Conservation (phyloP, 2,797 vertebrate species). For the Peromyscus eremicus region DNA sequence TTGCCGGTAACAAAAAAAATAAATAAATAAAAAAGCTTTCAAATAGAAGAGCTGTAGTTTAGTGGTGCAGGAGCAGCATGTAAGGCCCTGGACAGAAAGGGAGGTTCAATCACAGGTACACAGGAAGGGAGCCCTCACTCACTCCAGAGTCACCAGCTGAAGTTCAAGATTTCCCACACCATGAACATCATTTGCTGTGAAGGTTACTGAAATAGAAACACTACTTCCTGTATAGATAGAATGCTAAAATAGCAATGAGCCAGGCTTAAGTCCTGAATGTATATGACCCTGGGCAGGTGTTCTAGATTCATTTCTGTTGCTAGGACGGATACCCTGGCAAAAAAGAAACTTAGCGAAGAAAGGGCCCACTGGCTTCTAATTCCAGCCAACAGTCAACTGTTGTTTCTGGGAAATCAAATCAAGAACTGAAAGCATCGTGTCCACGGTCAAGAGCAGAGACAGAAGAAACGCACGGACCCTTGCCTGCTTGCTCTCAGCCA, state of each 20-base stretch:
- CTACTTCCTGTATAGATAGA: background rate
- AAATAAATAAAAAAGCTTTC: background rate
- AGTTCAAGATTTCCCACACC: background rate
- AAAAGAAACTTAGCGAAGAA: background rate
- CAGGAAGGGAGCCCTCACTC: background rate
- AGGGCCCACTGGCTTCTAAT: background rate
- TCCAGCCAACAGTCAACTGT: background rate
- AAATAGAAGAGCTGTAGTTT: background rate
- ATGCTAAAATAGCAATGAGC: background rate
- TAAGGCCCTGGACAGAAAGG: background rate
- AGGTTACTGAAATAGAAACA: background rate
- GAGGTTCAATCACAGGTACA: background rate
- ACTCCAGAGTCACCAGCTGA: background rate
- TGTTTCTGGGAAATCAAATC: background rate
- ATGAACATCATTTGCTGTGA: background rate
- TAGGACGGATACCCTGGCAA: background rate
- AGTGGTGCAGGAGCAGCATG: background rate
- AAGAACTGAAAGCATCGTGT: background rate
- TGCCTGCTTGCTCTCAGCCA: no score
- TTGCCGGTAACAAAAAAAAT: background rate
- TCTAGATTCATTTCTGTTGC: background rate
- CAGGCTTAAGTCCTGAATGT: background rate
- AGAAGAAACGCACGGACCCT: background rate
- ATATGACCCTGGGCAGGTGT: background rate
- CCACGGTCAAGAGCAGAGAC: background rate